Evolutionary conservation across 2,113 vertebrate genomes (phyloP).

Genomic region (Mastomys natalensis): DNA sequence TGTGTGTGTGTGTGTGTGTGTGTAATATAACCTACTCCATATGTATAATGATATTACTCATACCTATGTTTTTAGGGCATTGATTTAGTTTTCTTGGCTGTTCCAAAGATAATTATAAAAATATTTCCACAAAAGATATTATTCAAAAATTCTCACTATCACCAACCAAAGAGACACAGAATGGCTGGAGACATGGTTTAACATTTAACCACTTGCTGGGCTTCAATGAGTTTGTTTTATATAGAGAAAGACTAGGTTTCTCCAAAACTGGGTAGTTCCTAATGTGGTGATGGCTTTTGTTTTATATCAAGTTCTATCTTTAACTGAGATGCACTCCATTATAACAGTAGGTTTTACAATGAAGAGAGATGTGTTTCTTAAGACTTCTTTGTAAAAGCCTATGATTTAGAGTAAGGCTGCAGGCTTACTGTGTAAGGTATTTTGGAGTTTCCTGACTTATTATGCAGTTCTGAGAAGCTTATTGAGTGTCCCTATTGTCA

Average conservation of each 20-base stretch:
- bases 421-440: constrained; percentile 50
- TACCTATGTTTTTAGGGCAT: neutral
- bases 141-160: neutral
- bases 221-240: neutral
- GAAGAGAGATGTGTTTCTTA: neutral
- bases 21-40: neutral
- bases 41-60: neutral
- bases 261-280: neutral
- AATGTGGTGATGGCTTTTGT: neutral
- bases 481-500: constrained; percentile 62
- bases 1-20: too few relatives aligned
- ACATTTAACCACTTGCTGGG: neutral
- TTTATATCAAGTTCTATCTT: neutral
- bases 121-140: neutral
- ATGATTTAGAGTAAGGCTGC: constrained; percentile 63
- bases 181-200: neutral
- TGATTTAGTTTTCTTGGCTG: neutral
- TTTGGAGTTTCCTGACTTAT: constrained; percentile 62
- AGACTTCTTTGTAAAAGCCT: constrained; percentile 51
- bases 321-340: neutral
- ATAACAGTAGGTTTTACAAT: neutral
- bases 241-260: neutral
- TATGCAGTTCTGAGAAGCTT: constrained; percentile 57
- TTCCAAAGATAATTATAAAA: neutral
- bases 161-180: neutral